These are phyloP conservation scores for Lates japonicus DNA, from an alignment of 2,797 vertebrate species.

Conservation along the genomic window DNA sequence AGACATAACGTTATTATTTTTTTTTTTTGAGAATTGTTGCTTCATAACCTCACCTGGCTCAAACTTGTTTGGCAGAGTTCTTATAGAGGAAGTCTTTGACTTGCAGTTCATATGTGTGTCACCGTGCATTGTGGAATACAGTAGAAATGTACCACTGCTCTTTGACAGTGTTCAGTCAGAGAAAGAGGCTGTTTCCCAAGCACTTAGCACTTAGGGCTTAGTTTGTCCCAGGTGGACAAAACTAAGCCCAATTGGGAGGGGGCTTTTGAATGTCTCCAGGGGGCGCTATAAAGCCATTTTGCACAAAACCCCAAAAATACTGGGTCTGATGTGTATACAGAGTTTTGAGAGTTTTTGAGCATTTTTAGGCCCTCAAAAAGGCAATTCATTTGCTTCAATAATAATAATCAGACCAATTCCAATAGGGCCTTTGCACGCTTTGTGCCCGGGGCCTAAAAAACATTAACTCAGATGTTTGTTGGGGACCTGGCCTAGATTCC, in stretches of 20 bases:
- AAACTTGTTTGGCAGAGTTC: conserved; percentile 27
- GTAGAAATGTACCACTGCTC: neutral
- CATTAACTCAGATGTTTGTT: neutral
- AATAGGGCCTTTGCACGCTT: too few relatives aligned
- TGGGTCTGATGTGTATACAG: too few relatives aligned
- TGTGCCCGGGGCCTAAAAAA: too few relatives aligned
- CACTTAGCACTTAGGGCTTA: neutral
- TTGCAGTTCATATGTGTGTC: conserved; percentile 9
- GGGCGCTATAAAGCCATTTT: too few relatives aligned
- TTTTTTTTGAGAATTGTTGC: conserved; percentile 13
- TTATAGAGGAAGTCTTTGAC: conserved; percentile 20
- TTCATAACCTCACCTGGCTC: conserved; percentile 9
- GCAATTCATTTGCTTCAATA: too few relatives aligned
- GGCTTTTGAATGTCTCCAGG: too few relatives aligned
- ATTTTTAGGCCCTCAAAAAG: too few relatives aligned
- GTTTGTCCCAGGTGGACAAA: too few relatives aligned
- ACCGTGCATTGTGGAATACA: conserved; percentile 3
- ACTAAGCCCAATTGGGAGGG: too few relatives aligned
- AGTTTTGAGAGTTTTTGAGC: too few relatives aligned
- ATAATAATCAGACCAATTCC: too few relatives aligned
- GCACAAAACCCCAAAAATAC: too few relatives aligned
- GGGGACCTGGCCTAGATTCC: neutral
- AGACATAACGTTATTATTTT: conserved; percentile 20
- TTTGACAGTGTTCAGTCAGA: conserved; percentile 27
- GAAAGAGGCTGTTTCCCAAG: conserved; percentile 2